A percentile compares a stretch with the other conserved stretches of the same genome.
phyloP scores from a whole-genome alignment of 1,140 invertebrate species.

The Hyposmocoma kahamanoa region DNA sequence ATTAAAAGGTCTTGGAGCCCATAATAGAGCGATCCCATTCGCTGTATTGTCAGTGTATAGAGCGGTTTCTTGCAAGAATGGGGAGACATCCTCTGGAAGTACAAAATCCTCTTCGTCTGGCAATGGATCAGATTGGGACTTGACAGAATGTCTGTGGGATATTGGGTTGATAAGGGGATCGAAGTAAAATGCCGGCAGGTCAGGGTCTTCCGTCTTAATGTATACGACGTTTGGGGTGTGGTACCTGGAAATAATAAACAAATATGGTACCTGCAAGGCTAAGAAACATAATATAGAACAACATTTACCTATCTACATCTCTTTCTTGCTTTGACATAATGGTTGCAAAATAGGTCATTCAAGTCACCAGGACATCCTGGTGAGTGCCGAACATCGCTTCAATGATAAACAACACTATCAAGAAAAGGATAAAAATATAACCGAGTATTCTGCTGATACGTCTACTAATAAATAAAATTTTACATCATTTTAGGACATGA shows the following conservation, averaged over 20 bases:
- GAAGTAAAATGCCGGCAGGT: constrained; percentile 99
- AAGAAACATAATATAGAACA: too few species aligned
- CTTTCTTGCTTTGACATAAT: too few species aligned
- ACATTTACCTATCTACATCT: too few species aligned
- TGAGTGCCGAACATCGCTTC: too few species aligned
- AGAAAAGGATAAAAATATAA: too few species aligned
- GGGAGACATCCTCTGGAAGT: constrained; percentile 90
- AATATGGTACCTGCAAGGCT: too few species aligned
- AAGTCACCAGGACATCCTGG: too few species aligned
- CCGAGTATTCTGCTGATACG: too few species aligned
- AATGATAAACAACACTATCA: too few species aligned
- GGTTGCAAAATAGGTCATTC: too few species aligned
- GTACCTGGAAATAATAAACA: constrained; percentile 92
- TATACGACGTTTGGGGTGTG: constrained; percentile 99
- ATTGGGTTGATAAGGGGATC: constrained; percentile 99
- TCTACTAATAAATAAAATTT: too few species aligned
- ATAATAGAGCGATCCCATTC: constrained; percentile 98
- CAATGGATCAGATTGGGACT: constrained; percentile 83
- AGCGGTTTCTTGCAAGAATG: constrained; percentile 95
- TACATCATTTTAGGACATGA: too few species aligned
- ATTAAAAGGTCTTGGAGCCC: constrained; percentile 98
- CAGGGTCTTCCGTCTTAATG: constrained; percentile 99
- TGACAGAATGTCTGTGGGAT: constrained; percentile 93
- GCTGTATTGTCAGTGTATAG: constrained; percentile 99
- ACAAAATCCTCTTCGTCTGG: constrained; percentile 97